phyloP scores from a whole-genome alignment of 2,797 vertebrate species.

The Botia almorhae region DNA sequence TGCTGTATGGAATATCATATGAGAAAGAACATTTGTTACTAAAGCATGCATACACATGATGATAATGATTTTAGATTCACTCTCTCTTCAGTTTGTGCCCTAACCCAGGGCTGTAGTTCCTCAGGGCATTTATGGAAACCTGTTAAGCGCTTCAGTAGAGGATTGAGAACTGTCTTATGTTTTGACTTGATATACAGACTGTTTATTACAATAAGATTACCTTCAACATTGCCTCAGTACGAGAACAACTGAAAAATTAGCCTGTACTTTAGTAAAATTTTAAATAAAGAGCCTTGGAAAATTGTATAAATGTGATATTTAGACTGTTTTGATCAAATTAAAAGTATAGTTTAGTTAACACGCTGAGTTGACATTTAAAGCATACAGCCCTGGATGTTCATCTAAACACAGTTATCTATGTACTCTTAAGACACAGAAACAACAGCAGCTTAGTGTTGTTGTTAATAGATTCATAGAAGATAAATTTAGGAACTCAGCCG shows the following conservation, averaged over 20 bases:
- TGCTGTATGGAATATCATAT: neutral
- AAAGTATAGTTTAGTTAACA: no score
- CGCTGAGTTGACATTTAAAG: neutral
- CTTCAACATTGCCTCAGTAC: neutral
- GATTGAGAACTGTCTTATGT: neutral
- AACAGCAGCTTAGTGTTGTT: constrained; percentile 2
- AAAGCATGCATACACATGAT: neutral
- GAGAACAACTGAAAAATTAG: neutral
- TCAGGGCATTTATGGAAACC: neutral
- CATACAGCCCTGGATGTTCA: neutral
- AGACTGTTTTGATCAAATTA: no score
- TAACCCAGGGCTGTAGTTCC: neutral
- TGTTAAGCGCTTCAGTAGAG: neutral
- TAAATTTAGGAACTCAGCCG: constrained; percentile 14
- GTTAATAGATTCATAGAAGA: neutral
- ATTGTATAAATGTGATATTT: neutral
- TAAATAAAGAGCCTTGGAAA: neutral
- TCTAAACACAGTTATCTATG: constrained; percentile 9
- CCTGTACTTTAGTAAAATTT: neutral
- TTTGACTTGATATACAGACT: neutral
- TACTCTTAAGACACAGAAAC: neutral
- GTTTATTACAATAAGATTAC: neutral
- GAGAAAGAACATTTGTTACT: no score
- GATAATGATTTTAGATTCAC: constrained; percentile 7
- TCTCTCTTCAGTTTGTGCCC: neutral